Evolutionary conservation across 2,888 invertebrate genomes (phyloP).

Genomic region (Alsophila aescularia): DNA sequence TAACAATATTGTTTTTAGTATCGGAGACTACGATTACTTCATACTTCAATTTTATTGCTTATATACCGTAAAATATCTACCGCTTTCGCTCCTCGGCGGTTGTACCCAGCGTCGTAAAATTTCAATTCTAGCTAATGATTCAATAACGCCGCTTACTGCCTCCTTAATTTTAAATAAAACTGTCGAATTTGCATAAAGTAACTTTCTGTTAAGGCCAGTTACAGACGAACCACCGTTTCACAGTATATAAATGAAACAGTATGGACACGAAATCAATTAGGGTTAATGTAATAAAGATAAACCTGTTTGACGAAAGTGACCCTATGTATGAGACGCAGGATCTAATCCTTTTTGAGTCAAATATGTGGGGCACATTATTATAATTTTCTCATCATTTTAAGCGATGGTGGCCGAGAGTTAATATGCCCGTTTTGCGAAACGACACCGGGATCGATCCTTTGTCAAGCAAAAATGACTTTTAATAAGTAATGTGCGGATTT

Average conservation of each 20-base stretch:
- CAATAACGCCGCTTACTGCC: conserved; percentile 41
- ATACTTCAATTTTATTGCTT: neutral
- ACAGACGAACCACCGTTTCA: conserved; percentile 24
- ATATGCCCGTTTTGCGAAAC: too few relatives aligned
- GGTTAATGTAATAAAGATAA: neutral
- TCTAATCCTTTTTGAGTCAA: too few relatives aligned
- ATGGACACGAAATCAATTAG: neutral
- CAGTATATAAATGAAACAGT: conserved; percentile 7
- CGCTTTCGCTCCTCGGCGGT: conserved; percentile 5
- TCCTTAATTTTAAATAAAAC: conserved; percentile 55
- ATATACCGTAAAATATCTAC: conserved; percentile 5
- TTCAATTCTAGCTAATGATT: conserved; percentile 53
- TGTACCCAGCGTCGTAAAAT: conserved; percentile 46
- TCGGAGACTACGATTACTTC: too few relatives aligned
- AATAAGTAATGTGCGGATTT: too few relatives aligned
- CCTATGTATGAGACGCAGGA: too few relatives aligned
- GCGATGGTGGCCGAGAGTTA: too few relatives aligned
- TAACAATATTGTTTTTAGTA: too few relatives aligned
- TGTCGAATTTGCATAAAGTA: conserved; percentile 50
- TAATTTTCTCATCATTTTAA: too few relatives aligned
- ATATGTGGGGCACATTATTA: too few relatives aligned
- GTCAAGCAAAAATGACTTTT: too few relatives aligned
- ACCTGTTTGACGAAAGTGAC: too few relatives aligned
- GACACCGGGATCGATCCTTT: too few relatives aligned
- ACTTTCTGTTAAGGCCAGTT: conserved; percentile 31